phyloP scores from a whole-genome alignment of 2,113 vertebrate genomes.

The Stomatorhinus ivindoensis region DNA sequence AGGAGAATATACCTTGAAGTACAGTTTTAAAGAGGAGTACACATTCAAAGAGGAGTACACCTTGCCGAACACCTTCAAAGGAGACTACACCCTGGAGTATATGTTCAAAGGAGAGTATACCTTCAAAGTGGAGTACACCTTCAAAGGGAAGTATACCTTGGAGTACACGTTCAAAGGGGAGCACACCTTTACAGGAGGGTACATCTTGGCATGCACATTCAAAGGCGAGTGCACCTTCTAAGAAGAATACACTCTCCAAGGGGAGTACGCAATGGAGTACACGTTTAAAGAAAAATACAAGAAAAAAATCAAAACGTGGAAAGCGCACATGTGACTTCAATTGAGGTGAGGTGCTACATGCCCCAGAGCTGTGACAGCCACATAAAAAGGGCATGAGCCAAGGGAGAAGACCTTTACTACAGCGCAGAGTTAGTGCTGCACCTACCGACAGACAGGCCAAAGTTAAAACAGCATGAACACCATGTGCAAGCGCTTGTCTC shows the following conservation, averaged over 20 bases:
- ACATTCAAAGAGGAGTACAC: background rate
- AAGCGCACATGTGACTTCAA: background rate
- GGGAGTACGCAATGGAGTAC: background rate
- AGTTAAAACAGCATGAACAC: background rate
- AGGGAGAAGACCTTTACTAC: background rate
- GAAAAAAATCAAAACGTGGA: background rate
- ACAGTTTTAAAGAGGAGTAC: background rate
- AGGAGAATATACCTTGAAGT: background rate
- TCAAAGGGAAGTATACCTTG: background rate
- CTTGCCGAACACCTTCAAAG: background rate
- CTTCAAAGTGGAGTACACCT: background rate
- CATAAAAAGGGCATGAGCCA: background rate
- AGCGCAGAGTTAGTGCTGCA: background rate
- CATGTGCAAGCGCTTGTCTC: background rate
- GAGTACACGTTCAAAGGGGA: background rate
- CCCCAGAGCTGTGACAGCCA: background rate
- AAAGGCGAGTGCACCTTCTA: background rate
- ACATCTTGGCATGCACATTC: too few species aligned
- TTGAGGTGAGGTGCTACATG: background rate
- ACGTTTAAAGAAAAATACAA: background rate
- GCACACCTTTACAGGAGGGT: background rate
- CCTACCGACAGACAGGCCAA: background rate
- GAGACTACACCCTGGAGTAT: background rate
- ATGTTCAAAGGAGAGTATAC: background rate
- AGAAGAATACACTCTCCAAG: background rate